Evolutionary conservation across 2,113 vertebrate genomes (phyloP).

Genomic region (Galemys pyrenaicus): DNA sequence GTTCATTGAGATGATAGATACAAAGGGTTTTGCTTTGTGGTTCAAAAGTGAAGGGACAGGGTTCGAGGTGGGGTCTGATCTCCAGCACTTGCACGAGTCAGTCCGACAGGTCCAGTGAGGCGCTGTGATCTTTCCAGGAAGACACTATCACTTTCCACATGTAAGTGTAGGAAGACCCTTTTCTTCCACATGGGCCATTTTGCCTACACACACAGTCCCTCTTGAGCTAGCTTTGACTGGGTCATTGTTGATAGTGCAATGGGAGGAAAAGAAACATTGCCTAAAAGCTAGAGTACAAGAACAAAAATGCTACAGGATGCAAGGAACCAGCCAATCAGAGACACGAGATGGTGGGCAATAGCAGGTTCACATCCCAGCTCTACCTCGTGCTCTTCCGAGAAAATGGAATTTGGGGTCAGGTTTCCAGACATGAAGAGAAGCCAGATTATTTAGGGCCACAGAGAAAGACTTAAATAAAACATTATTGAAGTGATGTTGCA

Average conservation of each 20-base stretch:
- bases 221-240: not conserved
- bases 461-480: not conserved
- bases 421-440: not conserved
- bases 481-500: no score
- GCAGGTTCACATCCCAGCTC: rapidly evolving
- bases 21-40: not conserved
- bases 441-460: not conserved
- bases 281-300: not conserved
- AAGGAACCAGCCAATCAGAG: rapidly evolving
- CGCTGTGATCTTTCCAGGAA: rapidly evolving
- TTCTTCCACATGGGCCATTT: not conserved
- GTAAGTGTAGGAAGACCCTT: not conserved
- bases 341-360: rapidly evolving
- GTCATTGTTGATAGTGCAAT: rapidly evolving
- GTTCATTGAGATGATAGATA: no score
- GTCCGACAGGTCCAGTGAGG: rapidly evolving
- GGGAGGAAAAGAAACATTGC: not conserved
- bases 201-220: not conserved
- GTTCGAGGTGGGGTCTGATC: not conserved
- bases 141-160: not conserved
- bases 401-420: no score
- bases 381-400: not conserved
- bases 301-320: not conserved
- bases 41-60: not conserved
- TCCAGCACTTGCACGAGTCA: not conserved